Evolutionary conservation across 1,140 invertebrate genomes (phyloP).

Genomic region (Drosophila subpulchrella): DNA sequence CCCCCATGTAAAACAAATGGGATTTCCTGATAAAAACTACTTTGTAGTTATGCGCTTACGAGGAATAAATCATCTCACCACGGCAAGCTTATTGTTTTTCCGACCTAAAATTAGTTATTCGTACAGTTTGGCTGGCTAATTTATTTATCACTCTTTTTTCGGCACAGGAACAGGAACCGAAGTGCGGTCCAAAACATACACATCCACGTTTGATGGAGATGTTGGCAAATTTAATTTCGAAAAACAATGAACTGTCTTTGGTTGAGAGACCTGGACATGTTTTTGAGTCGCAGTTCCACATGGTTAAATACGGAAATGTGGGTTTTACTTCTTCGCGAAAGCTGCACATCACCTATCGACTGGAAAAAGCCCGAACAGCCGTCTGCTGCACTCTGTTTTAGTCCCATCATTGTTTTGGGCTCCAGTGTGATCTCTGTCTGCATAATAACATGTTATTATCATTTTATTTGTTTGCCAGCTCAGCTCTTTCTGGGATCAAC

Average conservation of each 20-base stretch:
- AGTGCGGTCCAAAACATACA: not conserved
- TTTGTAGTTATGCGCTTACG: slow-evolving; percentile 28
- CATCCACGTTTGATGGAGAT: slow-evolving; percentile 28
- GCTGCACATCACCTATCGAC: slow-evolving; percentile 44
- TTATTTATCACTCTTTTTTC: slow-evolving; percentile 30
- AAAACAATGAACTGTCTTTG: slow-evolving; percentile 51
- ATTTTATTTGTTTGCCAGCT: slow-evolving; percentile 72
- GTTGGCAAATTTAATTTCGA: slow-evolving; percentile 49
- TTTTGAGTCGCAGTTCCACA: slow-evolving; percentile 58
- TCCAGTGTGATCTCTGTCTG: slow-evolving; percentile 56
- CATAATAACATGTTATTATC: slow-evolving; percentile 79
- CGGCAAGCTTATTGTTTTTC: slow-evolving; percentile 20
- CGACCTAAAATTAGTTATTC: slow-evolving; percentile 32
- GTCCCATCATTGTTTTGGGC: slow-evolving; percentile 69
- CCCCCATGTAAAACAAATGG: slow-evolving; percentile 22
- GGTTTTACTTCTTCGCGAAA: slow-evolving; percentile 47
- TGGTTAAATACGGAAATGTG: slow-evolving; percentile 62
- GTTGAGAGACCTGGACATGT: slow-evolving; percentile 33
- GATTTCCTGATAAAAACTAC: slow-evolving; percentile 38
- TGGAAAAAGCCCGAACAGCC: slow-evolving; percentile 18
- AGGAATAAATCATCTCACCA: slow-evolving; percentile 32
- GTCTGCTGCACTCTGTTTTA: slow-evolving; percentile 34
- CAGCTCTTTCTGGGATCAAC: slow-evolving; percentile 27
- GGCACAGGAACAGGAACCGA: not conserved
- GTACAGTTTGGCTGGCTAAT: slow-evolving; percentile 9